A percentile compares a stretch with the other conserved stretches of the same genome.
phyloP scores from a whole-genome alignment of 2,113 vertebrate genomes.

The Ginglymostoma cirratum region DNA sequence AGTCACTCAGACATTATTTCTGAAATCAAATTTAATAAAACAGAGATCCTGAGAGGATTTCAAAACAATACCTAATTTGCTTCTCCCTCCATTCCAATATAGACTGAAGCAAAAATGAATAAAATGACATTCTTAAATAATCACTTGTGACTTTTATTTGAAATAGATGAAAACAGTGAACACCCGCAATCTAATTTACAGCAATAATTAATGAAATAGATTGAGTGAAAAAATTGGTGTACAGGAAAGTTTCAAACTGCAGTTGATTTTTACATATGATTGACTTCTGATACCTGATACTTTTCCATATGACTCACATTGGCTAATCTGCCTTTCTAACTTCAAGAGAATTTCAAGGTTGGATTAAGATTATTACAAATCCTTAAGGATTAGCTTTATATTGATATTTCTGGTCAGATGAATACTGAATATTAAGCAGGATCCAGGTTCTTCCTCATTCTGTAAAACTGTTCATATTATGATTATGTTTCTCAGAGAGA shows the following conservation, averaged over 20 bases:
- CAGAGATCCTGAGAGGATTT: no score
- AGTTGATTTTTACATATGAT: not conserved
- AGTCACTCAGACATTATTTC: not conserved
- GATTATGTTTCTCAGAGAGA: not conserved
- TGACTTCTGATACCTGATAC: not conserved
- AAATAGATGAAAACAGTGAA: not conserved
- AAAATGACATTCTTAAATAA: not conserved
- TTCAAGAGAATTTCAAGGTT: not conserved
- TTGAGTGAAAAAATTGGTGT: not conserved
- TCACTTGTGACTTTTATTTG: not conserved
- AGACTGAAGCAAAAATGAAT: not conserved
- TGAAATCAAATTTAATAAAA: not conserved
- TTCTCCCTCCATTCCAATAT: not conserved
- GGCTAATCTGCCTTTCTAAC: not conserved
- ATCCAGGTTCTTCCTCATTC: not conserved
- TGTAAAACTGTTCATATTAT: not conserved
- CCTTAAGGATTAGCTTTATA: not conserved
- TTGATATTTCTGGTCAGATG: not conserved
- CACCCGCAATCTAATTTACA: not conserved
- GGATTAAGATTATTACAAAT: not conserved
- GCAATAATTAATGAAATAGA: not conserved
- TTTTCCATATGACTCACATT: not conserved
- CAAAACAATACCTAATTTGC: not conserved
- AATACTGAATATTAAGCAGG: not conserved
- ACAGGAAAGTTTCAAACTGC: not conserved